Evolutionary conservation across 2,888 invertebrate species (phyloP).

Genomic region (Mythimna impura): DNA sequence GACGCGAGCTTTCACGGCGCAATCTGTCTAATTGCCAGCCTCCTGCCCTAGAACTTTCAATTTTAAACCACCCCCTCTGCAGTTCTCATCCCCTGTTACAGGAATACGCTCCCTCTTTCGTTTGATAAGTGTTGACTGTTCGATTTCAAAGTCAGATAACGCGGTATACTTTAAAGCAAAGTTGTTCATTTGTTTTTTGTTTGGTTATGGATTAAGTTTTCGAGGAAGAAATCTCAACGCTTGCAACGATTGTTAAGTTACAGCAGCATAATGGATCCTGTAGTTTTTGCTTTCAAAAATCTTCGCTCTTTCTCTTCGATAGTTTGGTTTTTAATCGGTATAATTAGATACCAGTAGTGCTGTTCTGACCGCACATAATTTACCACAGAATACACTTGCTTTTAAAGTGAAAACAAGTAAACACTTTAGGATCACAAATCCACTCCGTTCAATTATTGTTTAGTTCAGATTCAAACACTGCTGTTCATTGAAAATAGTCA

Average conservation of each 20-base stretch:
- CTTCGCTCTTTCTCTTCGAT: neutral
- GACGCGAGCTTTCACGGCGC: conserved; percentile 65
- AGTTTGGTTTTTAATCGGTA: neutral
- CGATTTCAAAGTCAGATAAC: conserved; percentile 49
- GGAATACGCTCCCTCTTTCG: conserved; percentile 60
- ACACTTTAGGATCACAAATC: neutral
- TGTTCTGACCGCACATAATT: neutral
- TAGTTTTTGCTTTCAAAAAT: neutral
- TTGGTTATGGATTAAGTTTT: conserved; percentile 1
- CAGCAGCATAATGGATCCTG: neutral
- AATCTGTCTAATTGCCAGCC: conserved; percentile 72
- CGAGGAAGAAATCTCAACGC: conserved; percentile 5
- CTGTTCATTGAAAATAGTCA: neutral
- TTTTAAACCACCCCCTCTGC: conserved; percentile 63
- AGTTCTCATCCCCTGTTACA: conserved; percentile 61
- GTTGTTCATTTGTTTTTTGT: conserved; percentile 30
- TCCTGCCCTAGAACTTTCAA: conserved; percentile 75
- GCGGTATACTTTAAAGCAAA: conserved; percentile 16
- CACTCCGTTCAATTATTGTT: neutral
- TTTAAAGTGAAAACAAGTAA: neutral
- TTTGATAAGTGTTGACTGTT: conserved; percentile 68
- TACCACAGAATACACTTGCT: neutral
- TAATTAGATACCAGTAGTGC: neutral
- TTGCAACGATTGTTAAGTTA: neutral
- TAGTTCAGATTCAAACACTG: no score